Evolutionary conservation across 2,888 invertebrate genomes (phyloP), one percentile per base, ranked within the genome.

Genomic region (Eupithecia centaureata): DNA sequence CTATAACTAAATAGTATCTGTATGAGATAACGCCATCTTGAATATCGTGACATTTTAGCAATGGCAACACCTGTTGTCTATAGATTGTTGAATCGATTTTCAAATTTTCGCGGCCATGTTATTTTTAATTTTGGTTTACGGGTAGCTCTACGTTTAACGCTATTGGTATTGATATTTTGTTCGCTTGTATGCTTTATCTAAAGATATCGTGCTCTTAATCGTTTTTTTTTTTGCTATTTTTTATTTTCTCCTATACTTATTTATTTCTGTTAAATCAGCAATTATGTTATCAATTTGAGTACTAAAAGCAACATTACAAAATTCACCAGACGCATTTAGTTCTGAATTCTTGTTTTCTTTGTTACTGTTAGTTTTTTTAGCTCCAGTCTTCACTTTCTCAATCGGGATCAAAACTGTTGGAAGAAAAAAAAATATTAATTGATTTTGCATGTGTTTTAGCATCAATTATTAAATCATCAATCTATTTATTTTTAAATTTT

Each of bases 1-100:
- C n/a, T n/a, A 54, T 73, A 5, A 60, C 25, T 0, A 67, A 78
- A 42, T 86, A 79, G 73, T 89, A 90, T 71, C 77, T 81, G 61
- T 89, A 90, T 0, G 86, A 58, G 0, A 90, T 30, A 0, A 74
- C 81, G 67, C 83, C 84, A 72, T 85, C 77, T 78, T 83, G 73
- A 0, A 85, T 71, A 1, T 90, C 90, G 51, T 85, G 79, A 72
- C 87, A 89, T 70, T 86, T 82, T 0, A 90, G 71, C 18, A 80
- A 61, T 1, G 89, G 88, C 62, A 87, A 73, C 12, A 74, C 69
- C 13, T 69, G 2, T 74, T 61, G 8, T 80, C 75, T 67, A 89
- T 78, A 52, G 76, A 65, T 0, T 77, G 52, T 12, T 77, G 76
- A 18, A 87, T 76, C 12, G 72, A 47, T 22, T 56, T 75, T 77